Base-by-base conservation (phyloP, 2,888 invertebrate species). In the Nowickia ferox region DNA sequence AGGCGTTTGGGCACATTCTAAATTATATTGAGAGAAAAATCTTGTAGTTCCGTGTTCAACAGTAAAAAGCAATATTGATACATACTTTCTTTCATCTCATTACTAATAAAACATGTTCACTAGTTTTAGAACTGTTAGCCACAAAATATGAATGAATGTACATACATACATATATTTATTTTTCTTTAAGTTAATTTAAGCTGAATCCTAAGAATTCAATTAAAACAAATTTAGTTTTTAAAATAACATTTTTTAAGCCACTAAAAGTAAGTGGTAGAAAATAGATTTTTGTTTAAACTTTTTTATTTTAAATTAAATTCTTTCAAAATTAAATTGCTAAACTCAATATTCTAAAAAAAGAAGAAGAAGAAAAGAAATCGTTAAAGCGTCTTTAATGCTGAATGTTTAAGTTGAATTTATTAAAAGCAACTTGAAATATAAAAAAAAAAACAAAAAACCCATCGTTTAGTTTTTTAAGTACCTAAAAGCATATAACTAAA, bases 381-480 rank as follows among this genome's bases (percentile, higher is more conserved):
- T 22, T 63, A 38, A 4, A 79, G 17, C 38, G 11, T 53, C n/a
- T 77, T 40, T 30, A 44, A 9, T 65, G 17, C n/a, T 59, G 68
- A 66, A 51, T 66, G 17, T 53, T 80, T 84, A 80, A 72, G 63
- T 19, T 57, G 17, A 53, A 30, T 65, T 53, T 57, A 65, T 48
- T 65, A 48, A 22, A 66, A 69, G 57, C 42, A 48, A 77, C 46
- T 81, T 19, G 44, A 59, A 63, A 42, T 51, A 30, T 38, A 48
- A 38, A 51, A 59, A 76, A 68, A 9, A 55, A 40, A 13, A 71
- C 55, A 75, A 78, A 69, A 30, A 5, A 5, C 86, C 83, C 86
- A 80, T 80, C 83, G 86, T 76, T 86, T 86, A 86, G 71, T 83
- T 86, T 59, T 79, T 79, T 86, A 83, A 86, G 86, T 76, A 83